Percentiles rank a stretch among this genome's conserved stretches.
phyloP scores from a whole-genome alignment of 2,888 invertebrate genomes.

The Apamea anceps region DNA sequence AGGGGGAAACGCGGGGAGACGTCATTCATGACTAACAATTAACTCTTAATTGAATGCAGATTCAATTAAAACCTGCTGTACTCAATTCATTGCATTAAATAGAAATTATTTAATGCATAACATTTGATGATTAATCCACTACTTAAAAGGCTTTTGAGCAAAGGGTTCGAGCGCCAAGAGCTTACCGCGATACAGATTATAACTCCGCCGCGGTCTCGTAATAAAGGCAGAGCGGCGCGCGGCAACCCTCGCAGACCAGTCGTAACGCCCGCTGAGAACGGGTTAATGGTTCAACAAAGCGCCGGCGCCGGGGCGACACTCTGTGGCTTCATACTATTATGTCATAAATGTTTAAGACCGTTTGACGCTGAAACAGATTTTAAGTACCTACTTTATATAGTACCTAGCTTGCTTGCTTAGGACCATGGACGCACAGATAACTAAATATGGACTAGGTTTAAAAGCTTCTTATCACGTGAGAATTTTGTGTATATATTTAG shows the following conservation, averaged over 20 bases:
- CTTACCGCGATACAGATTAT: conserved; percentile 2
- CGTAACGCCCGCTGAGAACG: not conserved
- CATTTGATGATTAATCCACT: conserved; percentile 1
- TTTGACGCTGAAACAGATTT: conserved; percentile 8
- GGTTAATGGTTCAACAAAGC: conserved; percentile 3
- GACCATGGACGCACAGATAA: not conserved
- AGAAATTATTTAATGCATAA: not conserved
- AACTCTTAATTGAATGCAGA: conserved; percentile 25
- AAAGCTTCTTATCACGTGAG: not conserved
- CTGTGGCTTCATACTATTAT: conserved; percentile 6
- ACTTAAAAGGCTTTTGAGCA: conserved; percentile 8
- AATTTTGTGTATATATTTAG: conserved; percentile 1
- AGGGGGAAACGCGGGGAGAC: not conserved
- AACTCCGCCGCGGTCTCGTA: not conserved
- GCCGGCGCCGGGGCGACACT: not conserved
- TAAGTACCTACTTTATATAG: not conserved
- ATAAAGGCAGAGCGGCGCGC: not conserved
- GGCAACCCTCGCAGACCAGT: not conserved
- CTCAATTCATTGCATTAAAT: not conserved
- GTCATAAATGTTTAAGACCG: conserved; percentile 21
- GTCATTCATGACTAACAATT: conserved; percentile 1
- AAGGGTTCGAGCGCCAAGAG: not conserved
- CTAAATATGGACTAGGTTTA: not conserved
- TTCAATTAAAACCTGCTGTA: not conserved
- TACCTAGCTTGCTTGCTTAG: not conserved